Base-by-base conservation (phyloP, 1,140 invertebrate species). In the Pogonus chalceus region DNA sequence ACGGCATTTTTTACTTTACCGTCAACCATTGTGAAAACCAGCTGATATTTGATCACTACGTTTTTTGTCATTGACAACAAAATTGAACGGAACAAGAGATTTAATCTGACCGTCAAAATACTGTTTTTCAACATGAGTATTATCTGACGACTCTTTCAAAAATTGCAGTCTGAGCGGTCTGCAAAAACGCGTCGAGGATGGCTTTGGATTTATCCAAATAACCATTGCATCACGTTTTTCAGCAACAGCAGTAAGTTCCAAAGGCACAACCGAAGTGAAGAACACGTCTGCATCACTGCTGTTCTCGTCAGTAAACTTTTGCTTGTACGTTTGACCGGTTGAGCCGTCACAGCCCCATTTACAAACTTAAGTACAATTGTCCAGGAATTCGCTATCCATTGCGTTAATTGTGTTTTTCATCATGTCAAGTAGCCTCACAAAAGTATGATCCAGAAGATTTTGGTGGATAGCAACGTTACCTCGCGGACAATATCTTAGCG, bases 1-100 rank as follows among this genome's bases (percentile, higher is more conserved):
- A 67, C 52, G 7, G 67, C 65, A 58, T 74, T 72, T 43, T 66
- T 69, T 2, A 72, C 67, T 63, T 76, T 73, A 9, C 62, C 68
- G 55, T 75, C 69, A 14, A 74, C 60, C 67, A 74, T 72, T 21
- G 68, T 72, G 20, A 69, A 58, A 12, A 55, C 22, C 24, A 69
- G 24, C 57, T 56, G 53, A 49, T 64, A 60, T 14, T 48, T 55
- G 10, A 69, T 49, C 31, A 21, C 35, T 18, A 66, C 49, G 26
- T 53, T 48, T 46, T 58, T 58, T 46, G n/a, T 23, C 52, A 49
- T 62, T 50, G 43, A 61, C 48, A 43, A 57, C 23, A 49, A 52
- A 56, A 49, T 60, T 23, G 50, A 55, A 57, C 14, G 58, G 49
- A 22, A 54, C 35, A 18, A 65, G 57, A 47, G 52, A 37, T 20